A percentile compares a stretch with the other conserved stretches of the same genome.
phyloP scores from a whole-genome alignment of 2,888 invertebrate species.

The Drosophila mulleri region DNA sequence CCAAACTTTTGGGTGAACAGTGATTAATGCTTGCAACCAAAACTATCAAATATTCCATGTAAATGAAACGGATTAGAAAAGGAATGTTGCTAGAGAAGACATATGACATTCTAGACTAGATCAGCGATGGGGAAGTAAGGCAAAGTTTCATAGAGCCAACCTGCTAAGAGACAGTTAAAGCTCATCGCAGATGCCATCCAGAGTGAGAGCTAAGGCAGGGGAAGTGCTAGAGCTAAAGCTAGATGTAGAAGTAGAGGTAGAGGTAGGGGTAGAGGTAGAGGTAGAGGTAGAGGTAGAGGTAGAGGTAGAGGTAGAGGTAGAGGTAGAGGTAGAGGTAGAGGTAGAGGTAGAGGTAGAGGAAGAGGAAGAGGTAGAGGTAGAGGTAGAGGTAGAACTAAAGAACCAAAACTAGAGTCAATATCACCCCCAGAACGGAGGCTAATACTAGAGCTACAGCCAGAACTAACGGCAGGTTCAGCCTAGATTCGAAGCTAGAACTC shows the following conservation, averaged over 20 bases:
- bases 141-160: background rate
- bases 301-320: too few relatives aligned
- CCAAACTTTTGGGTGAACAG: background rate
- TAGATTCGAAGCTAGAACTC: too few relatives aligned
- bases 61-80: background rate
- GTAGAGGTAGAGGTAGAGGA: too few relatives aligned
- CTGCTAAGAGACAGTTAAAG: background rate
- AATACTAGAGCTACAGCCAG: background rate
- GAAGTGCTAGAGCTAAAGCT: too few relatives aligned
- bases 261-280: too few relatives aligned
- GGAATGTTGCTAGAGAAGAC: background rate
- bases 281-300: too few relatives aligned
- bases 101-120: background rate
- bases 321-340: too few relatives aligned
- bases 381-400: background rate
- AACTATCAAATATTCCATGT: background rate
- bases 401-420: background rate
- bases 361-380: background rate
- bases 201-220: background rate
- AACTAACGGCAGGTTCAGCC: too few relatives aligned
- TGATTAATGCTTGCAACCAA: background rate
- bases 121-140: background rate
- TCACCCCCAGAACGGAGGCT: background rate
- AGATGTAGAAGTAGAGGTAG: too few relatives aligned
- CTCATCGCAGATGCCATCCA: background rate